phyloP scores from a whole-genome alignment of 2,888 invertebrate species.

The Helobdella robusta region DNA sequence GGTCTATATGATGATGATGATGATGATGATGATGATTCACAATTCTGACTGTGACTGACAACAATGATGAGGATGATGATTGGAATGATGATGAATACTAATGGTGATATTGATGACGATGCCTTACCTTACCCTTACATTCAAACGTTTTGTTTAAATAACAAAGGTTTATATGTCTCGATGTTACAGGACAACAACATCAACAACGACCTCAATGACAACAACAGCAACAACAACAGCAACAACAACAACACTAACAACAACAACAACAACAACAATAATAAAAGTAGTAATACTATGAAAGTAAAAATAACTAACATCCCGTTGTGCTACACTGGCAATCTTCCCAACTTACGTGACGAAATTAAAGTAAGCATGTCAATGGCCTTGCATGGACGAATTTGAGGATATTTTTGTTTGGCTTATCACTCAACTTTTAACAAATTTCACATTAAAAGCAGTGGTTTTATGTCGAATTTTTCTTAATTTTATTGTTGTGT shows the following conservation, averaged over 20 bases:
- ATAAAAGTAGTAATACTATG: neutral
- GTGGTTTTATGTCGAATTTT: too few species aligned
- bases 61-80: neutral
- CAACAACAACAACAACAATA: neutral
- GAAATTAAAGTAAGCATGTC: too few species aligned
- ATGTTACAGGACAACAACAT: neutral
- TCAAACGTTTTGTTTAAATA: neutral
- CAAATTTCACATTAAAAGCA: too few species aligned
- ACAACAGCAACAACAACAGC: neutral
- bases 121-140: neutral
- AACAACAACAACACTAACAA: neutral
- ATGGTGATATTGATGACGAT: neutral
- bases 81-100: neutral
- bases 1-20: neutral
- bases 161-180: too few species aligned
- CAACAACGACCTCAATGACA: neutral
- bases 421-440: too few species aligned
- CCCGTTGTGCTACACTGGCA: neutral
- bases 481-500: too few species aligned
- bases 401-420: too few species aligned
- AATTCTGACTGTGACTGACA: neutral
- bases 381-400: too few species aligned
- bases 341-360: too few species aligned
- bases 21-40: conserved; percentile 3
- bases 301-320: neutral